Percentiles rank a stretch among this genome's conserved stretches.
Conservation (phyloP, 2,888 invertebrate species). For the Temnothorax ravouxi region DNA sequence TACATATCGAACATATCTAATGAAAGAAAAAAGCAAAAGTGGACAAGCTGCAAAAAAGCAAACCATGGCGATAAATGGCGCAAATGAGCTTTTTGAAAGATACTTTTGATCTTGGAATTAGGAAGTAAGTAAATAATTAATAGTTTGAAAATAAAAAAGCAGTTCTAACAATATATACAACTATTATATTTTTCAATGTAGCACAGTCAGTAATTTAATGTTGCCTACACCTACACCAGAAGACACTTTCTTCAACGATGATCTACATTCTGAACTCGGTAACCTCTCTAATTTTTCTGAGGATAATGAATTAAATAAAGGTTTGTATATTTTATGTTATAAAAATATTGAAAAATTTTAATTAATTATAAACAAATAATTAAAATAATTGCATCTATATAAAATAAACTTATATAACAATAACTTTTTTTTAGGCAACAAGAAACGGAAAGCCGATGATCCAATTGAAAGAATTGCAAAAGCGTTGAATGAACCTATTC, state of each 20-base stretch:
- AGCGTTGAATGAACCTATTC: not conserved
- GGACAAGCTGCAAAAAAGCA: not conserved
- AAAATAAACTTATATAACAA: not conserved
- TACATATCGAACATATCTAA: not conserved
- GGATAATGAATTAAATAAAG: too few species aligned
- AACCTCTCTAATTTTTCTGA: accelerated
- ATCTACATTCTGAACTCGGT: too few species aligned
- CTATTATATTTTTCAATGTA: not conserved
- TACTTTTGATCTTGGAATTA: not conserved
- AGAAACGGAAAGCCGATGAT: not conserved
- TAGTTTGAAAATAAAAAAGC: too few species aligned
- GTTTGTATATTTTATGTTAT: too few species aligned
- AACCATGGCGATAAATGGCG: not conserved
- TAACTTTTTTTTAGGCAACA: not conserved
- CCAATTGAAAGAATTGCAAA: not conserved
- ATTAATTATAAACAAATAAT: not conserved
- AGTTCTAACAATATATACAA: too few species aligned
- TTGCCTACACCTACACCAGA: too few species aligned
- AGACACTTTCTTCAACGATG: too few species aligned
- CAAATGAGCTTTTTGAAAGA: not conserved
- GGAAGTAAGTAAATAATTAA: not conserved
- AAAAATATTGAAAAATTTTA: too few species aligned
- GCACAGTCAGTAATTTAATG: too few species aligned
- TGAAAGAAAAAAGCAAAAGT: not conserved
- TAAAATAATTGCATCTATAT: too few species aligned